These are phyloP conservation scores for Odontesthes bonariensis DNA, from an alignment of 2,113 vertebrate species.

Conservation along the genomic window DNA sequence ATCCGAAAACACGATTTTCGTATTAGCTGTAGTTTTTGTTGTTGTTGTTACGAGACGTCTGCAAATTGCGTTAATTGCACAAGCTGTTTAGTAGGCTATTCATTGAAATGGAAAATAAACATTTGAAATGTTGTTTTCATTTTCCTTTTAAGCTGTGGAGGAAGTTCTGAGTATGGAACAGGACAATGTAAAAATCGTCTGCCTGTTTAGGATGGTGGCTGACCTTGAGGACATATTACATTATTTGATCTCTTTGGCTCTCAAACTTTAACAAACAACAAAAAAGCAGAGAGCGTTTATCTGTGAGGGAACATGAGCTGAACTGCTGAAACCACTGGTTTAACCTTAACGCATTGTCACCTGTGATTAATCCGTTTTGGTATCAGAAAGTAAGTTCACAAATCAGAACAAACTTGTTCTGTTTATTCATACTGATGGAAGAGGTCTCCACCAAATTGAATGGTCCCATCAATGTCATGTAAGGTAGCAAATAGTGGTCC, in stretches of 20 bases:
- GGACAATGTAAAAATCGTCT: not conserved
- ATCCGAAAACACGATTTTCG: constrained; percentile 13
- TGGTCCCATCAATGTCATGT: too few species aligned
- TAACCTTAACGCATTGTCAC: not conserved
- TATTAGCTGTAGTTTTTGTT: constrained; percentile 10
- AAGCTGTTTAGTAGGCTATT: constrained; percentile 14
- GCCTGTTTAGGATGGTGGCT: not conserved
- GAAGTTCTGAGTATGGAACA: too few species aligned
- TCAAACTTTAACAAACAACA: not conserved
- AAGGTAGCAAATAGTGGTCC: too few species aligned
- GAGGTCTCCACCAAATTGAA: too few species aligned
- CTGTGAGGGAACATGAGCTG: not conserved
- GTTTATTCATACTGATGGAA: too few species aligned
- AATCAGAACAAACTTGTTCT: too few species aligned
- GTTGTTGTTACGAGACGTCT: constrained; percentile 19
- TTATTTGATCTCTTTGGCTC: not conserved
- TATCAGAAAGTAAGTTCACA: too few species aligned
- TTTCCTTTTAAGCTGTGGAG: not conserved
- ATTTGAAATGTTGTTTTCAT: constrained; percentile 6
- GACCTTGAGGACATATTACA: not conserved
- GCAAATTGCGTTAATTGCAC: constrained; percentile 18
- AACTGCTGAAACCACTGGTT: not conserved
- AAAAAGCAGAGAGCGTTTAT: not conserved
- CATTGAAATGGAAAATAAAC: constrained; percentile 27
- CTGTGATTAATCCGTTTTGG: not conserved